These are phyloP conservation scores for Sinella curviseta DNA, from an alignment of 1,140 invertebrate species.

Conservation along the genomic window DNA sequence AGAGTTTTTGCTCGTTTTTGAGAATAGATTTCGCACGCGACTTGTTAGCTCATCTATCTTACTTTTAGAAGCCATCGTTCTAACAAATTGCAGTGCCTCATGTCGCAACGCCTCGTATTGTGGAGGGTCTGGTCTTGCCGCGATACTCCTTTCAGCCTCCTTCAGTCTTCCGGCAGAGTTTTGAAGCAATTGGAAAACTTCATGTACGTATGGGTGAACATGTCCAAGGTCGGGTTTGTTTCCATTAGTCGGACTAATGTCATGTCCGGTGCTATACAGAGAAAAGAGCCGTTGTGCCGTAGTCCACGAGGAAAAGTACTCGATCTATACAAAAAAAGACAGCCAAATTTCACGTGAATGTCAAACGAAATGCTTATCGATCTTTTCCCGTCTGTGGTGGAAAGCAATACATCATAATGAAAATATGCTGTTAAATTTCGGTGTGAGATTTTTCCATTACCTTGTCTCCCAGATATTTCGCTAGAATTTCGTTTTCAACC, in stretches of 20 bases:
- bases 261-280: constrained; percentile 32
- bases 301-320: not conserved
- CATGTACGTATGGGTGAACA: constrained; percentile 52
- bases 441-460: constrained; percentile 27
- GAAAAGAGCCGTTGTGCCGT: constrained; percentile 15
- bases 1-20: not conserved
- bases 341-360: too few relatives aligned
- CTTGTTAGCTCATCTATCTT: constrained; percentile 40
- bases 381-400: too few relatives aligned
- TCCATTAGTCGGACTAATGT: not conserved
- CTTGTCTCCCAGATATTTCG: constrained; percentile 35
- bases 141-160: constrained; percentile 56
- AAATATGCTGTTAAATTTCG: not conserved
- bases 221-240: not conserved
- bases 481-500: constrained; percentile 44
- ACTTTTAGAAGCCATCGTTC: constrained; percentile 31
- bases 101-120: constrained; percentile 58
- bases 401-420: not conserved
- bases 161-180: constrained; percentile 53
- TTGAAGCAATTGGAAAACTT: constrained; percentile 53
- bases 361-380: too few relatives aligned
- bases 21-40: constrained; percentile 5
- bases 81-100: constrained; percentile 50
- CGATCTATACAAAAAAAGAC: constrained; percentile 8
- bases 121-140: constrained; percentile 61